These are phyloP conservation scores for Sclerurus mexicanus DNA, from an alignment of 2,113 vertebrate species.

Conservation along the genomic window DNA sequence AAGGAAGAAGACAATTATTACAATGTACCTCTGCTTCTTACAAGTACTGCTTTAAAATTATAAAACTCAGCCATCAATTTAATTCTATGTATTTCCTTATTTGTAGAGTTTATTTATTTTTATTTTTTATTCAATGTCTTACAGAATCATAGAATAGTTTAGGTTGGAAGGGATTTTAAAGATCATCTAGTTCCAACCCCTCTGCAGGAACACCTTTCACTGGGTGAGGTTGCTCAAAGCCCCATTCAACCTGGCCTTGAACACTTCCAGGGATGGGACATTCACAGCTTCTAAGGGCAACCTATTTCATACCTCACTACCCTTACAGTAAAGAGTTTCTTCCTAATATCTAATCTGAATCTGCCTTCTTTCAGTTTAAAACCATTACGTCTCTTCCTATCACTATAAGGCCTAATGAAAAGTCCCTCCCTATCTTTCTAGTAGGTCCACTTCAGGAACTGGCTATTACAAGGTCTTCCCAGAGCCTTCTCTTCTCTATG, in stretches of 20 bases:
- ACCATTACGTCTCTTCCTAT: background rate
- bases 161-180: background rate
- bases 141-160: background rate
- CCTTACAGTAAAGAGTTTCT: background rate
- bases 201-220: background rate
- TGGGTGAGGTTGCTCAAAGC: too few relatives aligned
- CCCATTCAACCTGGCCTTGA: background rate
- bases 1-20: background rate
- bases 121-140: background rate
- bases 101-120: background rate
- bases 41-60: background rate
- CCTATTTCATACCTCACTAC: background rate
- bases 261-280: too few relatives aligned
- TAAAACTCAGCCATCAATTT: background rate
- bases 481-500: background rate
- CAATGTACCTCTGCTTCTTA: background rate
- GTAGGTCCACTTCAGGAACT: background rate
- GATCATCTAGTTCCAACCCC: background rate
- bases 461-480: background rate
- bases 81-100: background rate
- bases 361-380: background rate
- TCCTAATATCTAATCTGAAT: background rate
- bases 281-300: background rate
- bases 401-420: rapidly evolving
- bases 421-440: background rate